phyloP scores from a whole-genome alignment of 92 coral and sea anemone species.

The Plumapathes pennacea region DNA sequence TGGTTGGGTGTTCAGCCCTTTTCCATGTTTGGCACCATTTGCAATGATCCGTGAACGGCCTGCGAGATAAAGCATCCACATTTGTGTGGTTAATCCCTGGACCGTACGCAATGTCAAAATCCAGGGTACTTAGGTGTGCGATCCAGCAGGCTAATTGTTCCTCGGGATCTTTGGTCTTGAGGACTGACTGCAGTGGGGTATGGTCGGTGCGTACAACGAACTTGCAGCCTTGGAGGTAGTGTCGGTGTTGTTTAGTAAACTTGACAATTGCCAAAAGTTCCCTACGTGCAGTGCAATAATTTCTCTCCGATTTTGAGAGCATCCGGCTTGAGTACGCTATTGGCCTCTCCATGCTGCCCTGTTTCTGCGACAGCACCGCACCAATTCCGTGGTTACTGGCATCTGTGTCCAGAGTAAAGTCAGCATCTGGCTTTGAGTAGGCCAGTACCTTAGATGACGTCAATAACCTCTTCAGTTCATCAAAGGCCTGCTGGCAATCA shows the following conservation, averaged over 20 bases:
- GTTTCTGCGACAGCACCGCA: conserved; percentile 38
- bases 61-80: conserved; percentile 9
- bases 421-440: conserved; percentile 12
- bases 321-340: conserved; percentile 42
- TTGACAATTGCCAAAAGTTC: too few species aligned
- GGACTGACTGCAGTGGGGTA: conserved; percentile 28
- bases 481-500: conserved; percentile 41
- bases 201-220: conserved; percentile 30
- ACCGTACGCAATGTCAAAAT: conserved; percentile 19
- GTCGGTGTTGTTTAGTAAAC: too few species aligned
- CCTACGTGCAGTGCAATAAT: too few species aligned
- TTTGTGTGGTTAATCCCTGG: conserved; percentile 14
- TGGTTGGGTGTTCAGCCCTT: background rate
- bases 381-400: conserved; percentile 38
- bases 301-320: too few species aligned
- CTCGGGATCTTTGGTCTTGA: conserved; percentile 10
- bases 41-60: background rate
- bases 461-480: conserved; percentile 26
- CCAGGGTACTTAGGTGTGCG: conserved; percentile 25
- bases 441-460: conserved; percentile 41
- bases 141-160: conserved; percentile 16
- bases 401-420: conserved; percentile 40
- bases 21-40: conserved; percentile 14
- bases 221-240: conserved; percentile 17
- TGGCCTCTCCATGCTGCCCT: conserved; percentile 23